Percentiles rank a stretch among this genome's conserved stretches.
Conservation (phyloP, 2,797 vertebrate genomes). For the Odontamblyopus lacepedii region DNA sequence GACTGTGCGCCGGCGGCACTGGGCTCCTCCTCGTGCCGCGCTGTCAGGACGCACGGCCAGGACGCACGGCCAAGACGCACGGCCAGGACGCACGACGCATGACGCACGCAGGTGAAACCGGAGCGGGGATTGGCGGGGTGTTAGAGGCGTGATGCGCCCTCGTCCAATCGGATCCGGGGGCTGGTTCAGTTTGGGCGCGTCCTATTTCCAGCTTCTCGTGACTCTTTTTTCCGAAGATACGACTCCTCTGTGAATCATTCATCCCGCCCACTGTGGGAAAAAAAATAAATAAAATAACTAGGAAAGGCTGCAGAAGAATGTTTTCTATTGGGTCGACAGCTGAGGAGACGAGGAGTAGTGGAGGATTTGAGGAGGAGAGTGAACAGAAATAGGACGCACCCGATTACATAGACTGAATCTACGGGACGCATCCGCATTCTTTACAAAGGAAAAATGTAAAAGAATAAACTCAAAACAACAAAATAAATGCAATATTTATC, state of each 20-base stretch:
- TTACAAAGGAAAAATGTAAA: no score
- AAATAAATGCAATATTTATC: no score
- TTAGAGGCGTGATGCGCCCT: conserved; percentile 24
- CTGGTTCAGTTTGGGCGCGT: neutral
- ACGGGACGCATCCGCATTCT: neutral
- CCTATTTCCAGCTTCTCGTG: neutral
- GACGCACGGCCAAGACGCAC: neutral
- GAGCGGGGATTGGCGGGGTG: conserved; percentile 14
- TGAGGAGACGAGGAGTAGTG: neutral
- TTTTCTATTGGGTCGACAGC: neutral
- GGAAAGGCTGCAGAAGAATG: neutral
- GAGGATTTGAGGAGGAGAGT: neutral
- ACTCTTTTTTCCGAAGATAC: neutral
- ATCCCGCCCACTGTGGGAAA: neutral
- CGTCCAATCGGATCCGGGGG: conserved; percentile 44
- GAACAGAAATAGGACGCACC: neutral
- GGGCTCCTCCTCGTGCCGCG: neutral
- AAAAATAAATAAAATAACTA: neutral
- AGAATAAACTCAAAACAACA: no score
- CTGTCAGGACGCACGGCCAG: neutral
- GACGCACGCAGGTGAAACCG: neutral
- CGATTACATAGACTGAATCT: neutral
- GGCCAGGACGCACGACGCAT: neutral
- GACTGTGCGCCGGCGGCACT: no score
- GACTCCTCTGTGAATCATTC: no score